Conservation (phyloP, 2,113 vertebrate species). For the Aegypius monachus region DNA sequence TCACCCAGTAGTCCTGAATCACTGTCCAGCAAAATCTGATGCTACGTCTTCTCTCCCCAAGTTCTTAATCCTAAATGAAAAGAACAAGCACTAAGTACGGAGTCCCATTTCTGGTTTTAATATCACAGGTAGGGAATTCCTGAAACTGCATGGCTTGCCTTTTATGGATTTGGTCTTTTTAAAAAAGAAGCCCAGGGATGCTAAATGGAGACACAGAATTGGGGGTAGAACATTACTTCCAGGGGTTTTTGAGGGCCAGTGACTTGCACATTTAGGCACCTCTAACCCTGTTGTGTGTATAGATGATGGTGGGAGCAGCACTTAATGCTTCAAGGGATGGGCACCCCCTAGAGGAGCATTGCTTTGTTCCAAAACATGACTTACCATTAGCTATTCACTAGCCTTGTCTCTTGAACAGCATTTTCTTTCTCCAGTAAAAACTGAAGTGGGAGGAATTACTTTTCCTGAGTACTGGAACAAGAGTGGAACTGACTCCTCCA, state of each 20-base stretch:
- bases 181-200: neutral
- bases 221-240: neutral
- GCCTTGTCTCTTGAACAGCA: neutral
- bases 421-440: neutral
- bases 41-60: neutral
- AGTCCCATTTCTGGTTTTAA: neutral
- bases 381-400: neutral
- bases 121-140: neutral
- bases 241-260: neutral
- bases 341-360: neutral
- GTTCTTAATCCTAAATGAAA: neutral
- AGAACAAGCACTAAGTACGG: neutral
- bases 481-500: neutral
- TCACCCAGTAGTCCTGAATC: neutral
- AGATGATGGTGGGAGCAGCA: neutral
- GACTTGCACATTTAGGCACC: neutral
- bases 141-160: neutral
- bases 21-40: neutral
- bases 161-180: neutral
- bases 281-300: neutral
- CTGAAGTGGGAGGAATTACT: neutral
- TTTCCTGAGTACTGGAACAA: neutral
- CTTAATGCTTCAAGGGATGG: neutral
- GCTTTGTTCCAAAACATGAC: neutral
- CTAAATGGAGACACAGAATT: neutral